phyloP scores from a whole-genome alignment of 2,797 vertebrate species.

The Euthynnus affinis region DNA sequence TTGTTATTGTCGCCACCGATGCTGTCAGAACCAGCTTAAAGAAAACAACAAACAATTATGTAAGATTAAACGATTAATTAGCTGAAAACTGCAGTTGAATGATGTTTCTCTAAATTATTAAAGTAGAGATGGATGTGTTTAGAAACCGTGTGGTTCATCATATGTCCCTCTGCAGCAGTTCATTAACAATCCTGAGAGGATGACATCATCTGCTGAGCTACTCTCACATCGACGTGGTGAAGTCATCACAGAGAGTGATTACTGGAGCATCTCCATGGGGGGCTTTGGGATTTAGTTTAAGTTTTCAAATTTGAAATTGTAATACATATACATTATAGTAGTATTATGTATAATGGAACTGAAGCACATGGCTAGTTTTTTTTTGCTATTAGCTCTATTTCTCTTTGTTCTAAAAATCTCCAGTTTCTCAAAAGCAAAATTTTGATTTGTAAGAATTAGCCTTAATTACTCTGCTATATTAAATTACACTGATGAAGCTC shows the following conservation, averaged over 20 bases:
- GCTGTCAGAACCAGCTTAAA: slow-evolving; percentile 4
- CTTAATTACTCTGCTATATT: background rate
- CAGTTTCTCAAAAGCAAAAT: too few relatives aligned
- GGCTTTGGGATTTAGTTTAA: background rate
- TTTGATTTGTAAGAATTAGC: background rate
- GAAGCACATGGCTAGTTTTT: background rate
- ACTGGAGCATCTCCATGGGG: slow-evolving; percentile 11
- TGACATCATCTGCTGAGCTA: slow-evolving; percentile 39
- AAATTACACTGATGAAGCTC: background rate
- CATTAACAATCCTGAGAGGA: slow-evolving; percentile 4
- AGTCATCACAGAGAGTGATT: slow-evolving; percentile 32
- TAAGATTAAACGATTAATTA: slow-evolving; percentile 23
- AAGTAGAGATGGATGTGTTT: background rate
- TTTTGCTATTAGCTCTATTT: background rate
- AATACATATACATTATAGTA: background rate
- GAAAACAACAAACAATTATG: slow-evolving; percentile 5
- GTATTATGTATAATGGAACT: background rate
- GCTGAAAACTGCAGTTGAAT: background rate
- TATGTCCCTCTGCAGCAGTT: slow-evolving; percentile 21
- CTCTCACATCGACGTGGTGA: slow-evolving; percentile 16
- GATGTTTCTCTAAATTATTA: slow-evolving; percentile 31
- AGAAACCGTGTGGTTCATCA: slow-evolving; percentile 1
- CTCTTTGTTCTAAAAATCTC: background rate
- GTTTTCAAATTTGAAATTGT: background rate
- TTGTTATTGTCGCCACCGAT: background rate